Evolutionary conservation across 2,888 invertebrate species (phyloP), one percentile per base, ranked within the genome.

Genomic region (Sinodicranocentrus sp.): DNA sequence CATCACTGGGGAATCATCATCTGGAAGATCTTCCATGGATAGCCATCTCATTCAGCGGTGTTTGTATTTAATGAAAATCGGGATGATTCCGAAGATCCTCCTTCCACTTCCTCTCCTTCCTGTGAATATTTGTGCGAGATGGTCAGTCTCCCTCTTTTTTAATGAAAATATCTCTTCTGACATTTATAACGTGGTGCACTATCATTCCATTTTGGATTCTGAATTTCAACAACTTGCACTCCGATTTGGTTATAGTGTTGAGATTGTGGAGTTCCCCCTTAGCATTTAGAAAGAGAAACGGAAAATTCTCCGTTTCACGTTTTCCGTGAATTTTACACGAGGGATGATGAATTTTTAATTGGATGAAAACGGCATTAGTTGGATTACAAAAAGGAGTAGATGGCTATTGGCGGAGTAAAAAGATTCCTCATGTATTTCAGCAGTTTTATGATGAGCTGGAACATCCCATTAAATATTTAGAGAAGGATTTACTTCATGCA

Each of bases 1-100:
- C 25, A 25, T 78, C 2, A 23, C 70, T 3, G 78, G 78, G n/a
- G 70, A 78, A 1, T 68, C 68, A 13, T 33, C 17, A 8, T 70
- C 59, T 15, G 78, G 78, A 17, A 33, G 70, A 8, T 15, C n/a
- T 44, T 57, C 57, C 3, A n/a, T n/a, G n/a, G n/a, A n/a, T 33
- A 77, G 26, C 43, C 71, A 70, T 19, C 17, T 10, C 15, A 21
- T 78, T 0, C n/a, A 70, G 3, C 39, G 78, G n/a, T 78, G 70
- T 48, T 39, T 78, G 15, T 26, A 68, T 0, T 67, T 23, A n/a
- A 68, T 82, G 82, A 68, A 61, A 21, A 19, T 76, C 3, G 75
- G 82, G 1, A 23, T 15, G 2, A 68, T 82, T 28, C 75, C 33
- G 15, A 68, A 68, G 15, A 15, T 44, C 1, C 23, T 21, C 0